A percentile compares a stretch with the other conserved stretches of the same genome.
Conservation (phyloP, 2,113 vertebrate species). For the Anseranas semipalmata region DNA sequence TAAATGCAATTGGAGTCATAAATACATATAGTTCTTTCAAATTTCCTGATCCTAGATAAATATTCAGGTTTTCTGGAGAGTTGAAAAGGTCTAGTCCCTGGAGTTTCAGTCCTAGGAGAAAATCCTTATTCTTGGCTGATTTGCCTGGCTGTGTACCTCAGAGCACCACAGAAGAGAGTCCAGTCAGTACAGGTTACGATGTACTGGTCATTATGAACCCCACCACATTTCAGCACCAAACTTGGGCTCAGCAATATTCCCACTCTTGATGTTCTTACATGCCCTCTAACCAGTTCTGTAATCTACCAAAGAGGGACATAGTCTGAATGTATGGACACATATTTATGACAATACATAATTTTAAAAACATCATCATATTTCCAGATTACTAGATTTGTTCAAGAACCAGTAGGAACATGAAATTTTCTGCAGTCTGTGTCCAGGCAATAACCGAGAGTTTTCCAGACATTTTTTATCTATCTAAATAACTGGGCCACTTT, state of each 20-base stretch:
- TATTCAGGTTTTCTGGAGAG: neutral
- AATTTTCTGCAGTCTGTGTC: neutral
- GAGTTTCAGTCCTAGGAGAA: neutral
- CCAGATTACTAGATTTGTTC: slow-evolving; percentile 5
- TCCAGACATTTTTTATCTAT: neutral
- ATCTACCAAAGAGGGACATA: neutral
- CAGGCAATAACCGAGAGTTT: neutral
- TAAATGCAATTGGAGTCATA: neutral
- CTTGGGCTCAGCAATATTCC: neutral
- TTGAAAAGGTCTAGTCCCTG: neutral
- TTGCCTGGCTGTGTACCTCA: neutral
- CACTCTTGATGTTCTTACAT: neutral
- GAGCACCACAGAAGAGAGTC: neutral
- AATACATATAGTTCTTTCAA: neutral
- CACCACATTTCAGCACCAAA: neutral
- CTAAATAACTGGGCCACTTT: neutral
- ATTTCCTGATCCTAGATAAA: neutral
- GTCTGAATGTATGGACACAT: neutral
- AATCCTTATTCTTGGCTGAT: neutral
- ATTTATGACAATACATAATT: neutral
- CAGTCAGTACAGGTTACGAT: neutral
- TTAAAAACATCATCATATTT: slow-evolving; percentile 11
- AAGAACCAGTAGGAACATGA: neutral
- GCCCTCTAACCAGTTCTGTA: neutral
- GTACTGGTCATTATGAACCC: neutral